Evolutionary conservation across 2,113 vertebrate species (phyloP), one percentile per base, ranked within the genome.

Genomic region (Epinephelus lanceolatus): DNA sequence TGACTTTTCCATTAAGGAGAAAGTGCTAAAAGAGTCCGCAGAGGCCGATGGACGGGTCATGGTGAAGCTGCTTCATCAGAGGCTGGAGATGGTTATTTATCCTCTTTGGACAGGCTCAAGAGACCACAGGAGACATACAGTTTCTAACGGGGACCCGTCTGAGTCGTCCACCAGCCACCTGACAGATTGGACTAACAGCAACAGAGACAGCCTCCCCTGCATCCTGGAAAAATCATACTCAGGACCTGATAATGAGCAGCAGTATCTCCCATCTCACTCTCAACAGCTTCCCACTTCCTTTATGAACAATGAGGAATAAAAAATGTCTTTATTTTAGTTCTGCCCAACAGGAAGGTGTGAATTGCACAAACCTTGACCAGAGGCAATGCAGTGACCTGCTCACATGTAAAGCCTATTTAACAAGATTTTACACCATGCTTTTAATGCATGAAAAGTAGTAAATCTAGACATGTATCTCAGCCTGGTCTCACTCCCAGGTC

Each of bases 1-100:
- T 52, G 76, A 84, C 56, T 89, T 92, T 93, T 86, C 84, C 86
- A 82, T 91, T 85, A 88, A 79, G 49, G 77, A 79, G 55, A 86
- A 71, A 78, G 72, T 67, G 80, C 80, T 87, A 53, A 81, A 78
- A 63, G 62, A 80, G 68, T 76, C 82, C 70, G 13, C 3, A 53
- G 81, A 88, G 83, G 76, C 77, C 21, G 18, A 81, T 15, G 67
- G 78, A 88, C 30, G 15, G 67, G 88, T 88, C 85, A 86, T 14
- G 49, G 85, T 23, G 62, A 86, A 85, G 65, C 27, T 33, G 71
- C 61, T 71, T 74, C 80, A 65, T 63, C 75, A 52, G 73, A 78
- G 69, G 65, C 53, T 81, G 42, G 40, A 78, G 69, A 49, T 61
- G 67, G 66, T 85, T 86, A 85, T 89, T 86, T 66, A 84, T 86